Percentiles rank a stretch among this genome's conserved stretches.
Conservation (phyloP, 2,797 vertebrate genomes). For the Eremophila alpestris region DNA sequence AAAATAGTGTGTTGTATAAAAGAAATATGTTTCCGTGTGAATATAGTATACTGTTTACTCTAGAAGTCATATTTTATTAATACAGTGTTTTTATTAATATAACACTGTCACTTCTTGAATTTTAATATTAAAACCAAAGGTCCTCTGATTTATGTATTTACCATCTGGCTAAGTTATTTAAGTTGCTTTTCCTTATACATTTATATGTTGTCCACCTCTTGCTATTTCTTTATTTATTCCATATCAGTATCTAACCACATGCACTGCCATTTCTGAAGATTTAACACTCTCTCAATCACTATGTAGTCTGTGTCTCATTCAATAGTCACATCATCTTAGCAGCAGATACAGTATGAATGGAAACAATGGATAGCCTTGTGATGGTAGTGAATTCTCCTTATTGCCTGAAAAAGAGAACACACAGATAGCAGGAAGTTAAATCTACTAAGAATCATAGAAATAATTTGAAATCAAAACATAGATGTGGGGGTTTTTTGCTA, state of each 20-base stretch:
- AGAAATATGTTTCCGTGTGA: slow-evolving; percentile 71
- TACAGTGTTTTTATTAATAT: slow-evolving; percentile 76
- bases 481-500: neutral
- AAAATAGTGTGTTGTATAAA: slow-evolving; percentile 71
- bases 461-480: neutral
- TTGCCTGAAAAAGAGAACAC: neutral
- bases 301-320: slow-evolving; percentile 72
- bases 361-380: slow-evolving; percentile 63
- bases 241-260: slow-evolving; percentile 77
- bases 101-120: slow-evolving; percentile 72
- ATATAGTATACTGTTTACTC: slow-evolving; percentile 65
- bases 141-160: slow-evolving; percentile 73
- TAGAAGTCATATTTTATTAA: slow-evolving; percentile 75
- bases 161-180: slow-evolving; percentile 76
- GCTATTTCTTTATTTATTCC: slow-evolving; percentile 76
- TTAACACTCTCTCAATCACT: slow-evolving; percentile 75
- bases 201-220: slow-evolving; percentile 76
- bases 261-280: slow-evolving; percentile 70
- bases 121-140: slow-evolving; percentile 73
- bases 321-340: slow-evolving; percentile 71
- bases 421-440: neutral
- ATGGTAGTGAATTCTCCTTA: neutral
- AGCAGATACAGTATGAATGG: slow-evolving; percentile 72
- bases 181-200: slow-evolving; percentile 77
- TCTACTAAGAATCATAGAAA: neutral